Evolutionary conservation across 2,888 invertebrate genomes (phyloP).

Genomic region (Dascillus cervinus): DNA sequence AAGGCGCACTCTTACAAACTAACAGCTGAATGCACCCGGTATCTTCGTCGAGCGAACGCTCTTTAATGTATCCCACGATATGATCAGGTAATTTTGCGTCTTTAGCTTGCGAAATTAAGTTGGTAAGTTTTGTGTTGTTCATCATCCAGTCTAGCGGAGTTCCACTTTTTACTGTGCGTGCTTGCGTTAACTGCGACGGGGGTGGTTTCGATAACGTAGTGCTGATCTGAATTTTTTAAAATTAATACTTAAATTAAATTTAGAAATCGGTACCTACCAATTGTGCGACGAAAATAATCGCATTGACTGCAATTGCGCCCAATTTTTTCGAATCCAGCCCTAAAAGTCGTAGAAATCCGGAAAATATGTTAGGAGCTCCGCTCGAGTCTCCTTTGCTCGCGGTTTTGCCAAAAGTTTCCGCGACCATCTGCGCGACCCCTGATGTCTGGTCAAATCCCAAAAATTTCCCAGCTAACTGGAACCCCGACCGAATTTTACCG

Average conservation of each 20-base stretch:
- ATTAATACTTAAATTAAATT: not conserved
- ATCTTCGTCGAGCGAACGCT: constrained; percentile 49
- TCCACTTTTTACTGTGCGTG: constrained; percentile 28
- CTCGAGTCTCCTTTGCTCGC: constrained; percentile 23
- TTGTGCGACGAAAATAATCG: constrained; percentile 75
- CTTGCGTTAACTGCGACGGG: constrained; percentile 34
- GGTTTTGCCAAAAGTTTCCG: constrained; percentile 45
- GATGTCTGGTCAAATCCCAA: constrained; percentile 44
- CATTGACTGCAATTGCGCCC: constrained; percentile 75
- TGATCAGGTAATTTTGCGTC: constrained; percentile 55
- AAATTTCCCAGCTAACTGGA: constrained; percentile 45
- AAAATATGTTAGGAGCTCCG: constrained; percentile 38
- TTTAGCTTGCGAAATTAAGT: constrained; percentile 52
- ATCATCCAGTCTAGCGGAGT: constrained; percentile 56
- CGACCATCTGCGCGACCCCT: constrained; percentile 55
- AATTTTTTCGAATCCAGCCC: constrained; percentile 71
- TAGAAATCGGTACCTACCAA: constrained; percentile 50
- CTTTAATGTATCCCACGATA: constrained; percentile 52
- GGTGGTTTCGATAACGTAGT: constrained; percentile 46
- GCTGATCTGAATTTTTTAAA: constrained; percentile 47
- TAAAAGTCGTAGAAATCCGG: constrained; percentile 58
- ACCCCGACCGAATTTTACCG: constrained; percentile 43
- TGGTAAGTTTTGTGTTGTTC: constrained; percentile 52
- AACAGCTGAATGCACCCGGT: constrained; percentile 64
- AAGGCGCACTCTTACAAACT: constrained; percentile 70